phyloP scores from a whole-genome alignment of 2,797 vertebrate genomes.

The Capromys pilorides region DNA sequence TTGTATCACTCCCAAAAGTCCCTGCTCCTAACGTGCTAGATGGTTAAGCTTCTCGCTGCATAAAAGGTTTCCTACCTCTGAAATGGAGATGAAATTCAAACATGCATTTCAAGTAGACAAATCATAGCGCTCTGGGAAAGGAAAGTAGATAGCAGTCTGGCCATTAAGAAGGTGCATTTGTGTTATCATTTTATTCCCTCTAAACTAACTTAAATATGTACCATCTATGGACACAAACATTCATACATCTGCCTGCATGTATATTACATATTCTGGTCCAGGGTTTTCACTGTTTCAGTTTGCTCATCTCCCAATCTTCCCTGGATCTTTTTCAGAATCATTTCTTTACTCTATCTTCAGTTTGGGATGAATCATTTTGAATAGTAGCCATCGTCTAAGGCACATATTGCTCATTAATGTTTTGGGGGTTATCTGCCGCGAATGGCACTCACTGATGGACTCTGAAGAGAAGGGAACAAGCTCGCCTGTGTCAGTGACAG shows the following conservation, averaged over 20 bases:
- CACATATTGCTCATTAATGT: not conserved
- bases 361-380: not conserved
- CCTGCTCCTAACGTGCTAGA: not conserved
- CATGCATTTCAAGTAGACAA: not conserved
- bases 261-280: not conserved
- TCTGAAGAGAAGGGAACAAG: not conserved
- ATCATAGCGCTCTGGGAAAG: not conserved
- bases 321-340: not conserved
- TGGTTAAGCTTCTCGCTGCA: not conserved
- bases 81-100: not conserved
- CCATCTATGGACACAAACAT: too few species aligned
- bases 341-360: constrained; percentile 15
- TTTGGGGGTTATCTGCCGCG: not conserved
- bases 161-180: not conserved
- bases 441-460: not conserved
- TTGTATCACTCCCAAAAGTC: too few species aligned
- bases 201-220: not conserved
- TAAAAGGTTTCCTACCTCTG: not conserved
- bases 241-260: too few species aligned
- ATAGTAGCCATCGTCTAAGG: not conserved
- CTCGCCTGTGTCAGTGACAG: not conserved
- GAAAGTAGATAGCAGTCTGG: not conserved
- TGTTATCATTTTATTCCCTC: not conserved
- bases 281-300: not conserved
- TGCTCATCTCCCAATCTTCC: not conserved